A percentile compares a stretch with the other conserved stretches of the same genome.
Evolutionary conservation across 2,797 vertebrate species (phyloP).

Genomic region (Oryzias sinensis): DNA sequence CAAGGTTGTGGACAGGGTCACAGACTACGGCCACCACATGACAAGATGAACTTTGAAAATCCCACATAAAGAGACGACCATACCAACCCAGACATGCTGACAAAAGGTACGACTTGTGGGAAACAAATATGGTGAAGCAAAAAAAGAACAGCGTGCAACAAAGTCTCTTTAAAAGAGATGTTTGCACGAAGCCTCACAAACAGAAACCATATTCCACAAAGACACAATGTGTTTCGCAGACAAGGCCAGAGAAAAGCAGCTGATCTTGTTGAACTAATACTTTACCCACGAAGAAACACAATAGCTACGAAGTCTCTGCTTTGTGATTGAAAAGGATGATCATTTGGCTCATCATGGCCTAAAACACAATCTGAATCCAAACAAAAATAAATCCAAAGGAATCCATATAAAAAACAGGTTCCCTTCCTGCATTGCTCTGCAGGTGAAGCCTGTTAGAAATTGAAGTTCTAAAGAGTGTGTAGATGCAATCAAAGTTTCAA

Average conservation of each 20-base stretch:
- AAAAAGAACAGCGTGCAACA: conserved; percentile 16
- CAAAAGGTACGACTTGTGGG: conserved; percentile 5
- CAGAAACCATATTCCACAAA: conserved; percentile 18
- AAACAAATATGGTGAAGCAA: not conserved
- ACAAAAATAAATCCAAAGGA: no score
- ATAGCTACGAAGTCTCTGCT: no score
- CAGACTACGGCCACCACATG: conserved; percentile 1
- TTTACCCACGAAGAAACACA: conserved; percentile 31
- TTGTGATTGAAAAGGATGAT: no score
- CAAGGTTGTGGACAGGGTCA: conserved; percentile 21
- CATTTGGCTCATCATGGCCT: no score
- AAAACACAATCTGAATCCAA: no score
- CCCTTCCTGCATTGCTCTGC: no score
- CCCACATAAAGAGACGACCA: not conserved
- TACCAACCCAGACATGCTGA: conserved; percentile 1
- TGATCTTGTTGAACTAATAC: conserved; percentile 26
- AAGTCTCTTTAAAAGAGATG: conserved; percentile 27
- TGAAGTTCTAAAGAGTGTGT: no score
- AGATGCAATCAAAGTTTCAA: no score
- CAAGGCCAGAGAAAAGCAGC: conserved; percentile 6
- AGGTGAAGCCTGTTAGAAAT: no score
- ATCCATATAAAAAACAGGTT: no score
- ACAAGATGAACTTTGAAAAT: not conserved
- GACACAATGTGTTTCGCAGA: conserved; percentile 21
- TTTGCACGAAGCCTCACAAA: conserved; percentile 12